phyloP scores from a whole-genome alignment of 2,797 vertebrate species.

The Acipenser transmontanus region DNA sequence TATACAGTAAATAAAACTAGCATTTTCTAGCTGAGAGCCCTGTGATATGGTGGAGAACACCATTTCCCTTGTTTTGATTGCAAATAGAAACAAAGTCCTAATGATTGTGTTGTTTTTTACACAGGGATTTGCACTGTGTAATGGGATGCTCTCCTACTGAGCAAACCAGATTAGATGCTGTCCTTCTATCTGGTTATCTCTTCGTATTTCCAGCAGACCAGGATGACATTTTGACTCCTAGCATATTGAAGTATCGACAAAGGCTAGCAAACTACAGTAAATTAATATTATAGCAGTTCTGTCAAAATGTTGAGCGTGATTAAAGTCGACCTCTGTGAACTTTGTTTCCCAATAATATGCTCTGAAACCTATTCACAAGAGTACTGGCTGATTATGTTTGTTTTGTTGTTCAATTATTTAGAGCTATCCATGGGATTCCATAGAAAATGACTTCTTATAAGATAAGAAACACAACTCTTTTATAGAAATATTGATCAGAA shows the following conservation, averaged over 20 bases:
- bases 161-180: neutral
- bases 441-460: no score
- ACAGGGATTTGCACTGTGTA: neutral
- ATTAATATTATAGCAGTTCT: no score
- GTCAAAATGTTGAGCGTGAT: no score
- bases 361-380: neutral
- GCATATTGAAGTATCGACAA: no score
- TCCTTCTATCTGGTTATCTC: neutral
- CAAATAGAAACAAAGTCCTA: neutral
- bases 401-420: neutral
- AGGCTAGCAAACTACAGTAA: no score
- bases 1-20: no score
- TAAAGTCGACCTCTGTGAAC: no score
- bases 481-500: no score
- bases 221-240: no score
- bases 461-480: no score
- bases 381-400: neutral
- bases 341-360: no score
- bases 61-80: neutral
- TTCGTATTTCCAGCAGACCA: no score
- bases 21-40: neutral
- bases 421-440: neutral
- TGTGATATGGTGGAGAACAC: neutral
- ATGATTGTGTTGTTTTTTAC: neutral
- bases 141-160: neutral